Evolutionary conservation across 2,113 vertebrate species (phyloP), one percentile per base, ranked within the genome.

Genomic region (Nothoprocta pentlandii): DNA sequence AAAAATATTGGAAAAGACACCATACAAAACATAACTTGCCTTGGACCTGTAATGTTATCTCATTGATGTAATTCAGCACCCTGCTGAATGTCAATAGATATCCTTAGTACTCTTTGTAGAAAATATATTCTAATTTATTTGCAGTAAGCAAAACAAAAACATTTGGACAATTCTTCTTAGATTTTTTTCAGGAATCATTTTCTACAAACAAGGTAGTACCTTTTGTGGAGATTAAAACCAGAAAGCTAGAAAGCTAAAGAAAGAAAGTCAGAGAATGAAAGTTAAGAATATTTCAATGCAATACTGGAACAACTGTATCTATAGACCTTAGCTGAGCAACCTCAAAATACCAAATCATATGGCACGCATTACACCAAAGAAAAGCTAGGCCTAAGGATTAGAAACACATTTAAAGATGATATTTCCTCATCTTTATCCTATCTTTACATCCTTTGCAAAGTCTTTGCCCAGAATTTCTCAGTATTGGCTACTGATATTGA

Each of bases 211-310:
- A 93, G 75, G 83, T 94, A 80, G 87, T 62, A 93, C 41, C 82
- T 94, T 87, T 12, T 36, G 36, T 32, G 85, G 49, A 77, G 91
- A 94, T 93, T 94, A 87, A 93, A 96, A 96, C 77, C 59, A 83
- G 47, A 49, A 49, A 49, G 21, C 47, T 49, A 49, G 47, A 49
- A 49, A 49, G 47, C 21, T 49, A 49, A 21, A 49, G 17, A 22
- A 49, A 22, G 47, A 49, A 49, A 49, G 47, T 20, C 21, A 49
- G 46, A 49, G 19, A 17, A 46, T 46, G 46, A 46, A 46, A 90
- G 10, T 75, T 42, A 63, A 34, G 85, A 85, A 51, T 42, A 69
- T 25, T 86, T 59, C 53, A 84, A 77, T 87, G 56, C 85, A 61
- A 68, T 78, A 53, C 5, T 68, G 53, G 61, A 93, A 79, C 49